Conservation (phyloP, 2,113 vertebrate genomes). For the Edolisoma coerulescens region DNA sequence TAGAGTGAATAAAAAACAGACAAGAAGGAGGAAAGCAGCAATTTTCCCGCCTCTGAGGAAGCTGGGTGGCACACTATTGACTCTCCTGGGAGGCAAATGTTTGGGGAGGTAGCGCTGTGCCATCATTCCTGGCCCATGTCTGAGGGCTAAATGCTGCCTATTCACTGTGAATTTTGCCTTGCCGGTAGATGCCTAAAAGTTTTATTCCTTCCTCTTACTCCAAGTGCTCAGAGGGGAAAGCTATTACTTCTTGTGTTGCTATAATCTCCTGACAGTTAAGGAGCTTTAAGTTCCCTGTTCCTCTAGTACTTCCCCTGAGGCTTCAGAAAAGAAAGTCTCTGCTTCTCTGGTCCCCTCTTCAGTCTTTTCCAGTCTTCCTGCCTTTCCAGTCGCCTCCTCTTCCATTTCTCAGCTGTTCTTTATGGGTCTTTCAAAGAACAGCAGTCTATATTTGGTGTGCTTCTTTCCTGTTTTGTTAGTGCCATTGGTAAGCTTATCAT, state of each 20-base stretch:
- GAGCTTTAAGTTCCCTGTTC: neutral
- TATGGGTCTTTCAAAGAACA: neutral
- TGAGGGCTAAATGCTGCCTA: neutral
- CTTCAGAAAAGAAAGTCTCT: neutral
- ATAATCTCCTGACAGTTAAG: neutral
- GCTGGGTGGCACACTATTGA: accelerated
- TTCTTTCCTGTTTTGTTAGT: neutral
- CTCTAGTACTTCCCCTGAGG: neutral
- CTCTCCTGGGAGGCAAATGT: neutral
- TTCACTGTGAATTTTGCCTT: neutral
- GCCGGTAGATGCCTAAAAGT: neutral
- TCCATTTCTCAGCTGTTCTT: neutral
- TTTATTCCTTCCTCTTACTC: neutral
- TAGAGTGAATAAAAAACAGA: neutral
- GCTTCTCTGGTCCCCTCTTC: neutral
- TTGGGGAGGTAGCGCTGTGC: neutral
- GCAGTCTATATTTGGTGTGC: neutral
- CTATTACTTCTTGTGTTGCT: neutral
- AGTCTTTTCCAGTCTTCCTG: neutral
- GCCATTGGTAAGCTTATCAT: neutral
- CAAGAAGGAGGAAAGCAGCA: neutral
- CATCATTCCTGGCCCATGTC: accelerated
- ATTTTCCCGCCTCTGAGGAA: neutral
- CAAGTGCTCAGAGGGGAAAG: neutral
- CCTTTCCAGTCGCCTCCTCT: neutral